phyloP scores from a whole-genome alignment of 2,113 vertebrate genomes.

The Larimichthys crocea region DNA sequence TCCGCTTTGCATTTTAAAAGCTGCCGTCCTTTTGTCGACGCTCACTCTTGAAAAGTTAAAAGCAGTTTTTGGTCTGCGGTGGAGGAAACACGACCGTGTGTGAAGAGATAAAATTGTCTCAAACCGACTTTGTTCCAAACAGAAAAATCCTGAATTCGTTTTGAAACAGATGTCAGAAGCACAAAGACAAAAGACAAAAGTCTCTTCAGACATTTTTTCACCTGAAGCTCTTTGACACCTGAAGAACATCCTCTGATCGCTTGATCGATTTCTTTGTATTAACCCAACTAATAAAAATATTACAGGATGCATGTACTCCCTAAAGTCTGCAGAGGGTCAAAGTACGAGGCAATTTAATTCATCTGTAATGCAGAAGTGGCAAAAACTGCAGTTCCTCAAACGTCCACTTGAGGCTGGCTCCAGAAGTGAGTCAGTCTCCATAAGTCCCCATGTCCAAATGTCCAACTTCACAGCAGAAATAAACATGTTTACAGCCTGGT shows the following conservation, averaged over 20 bases:
- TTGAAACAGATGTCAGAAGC: constrained; percentile 35
- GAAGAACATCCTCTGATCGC: background rate
- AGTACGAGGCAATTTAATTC: too few species aligned
- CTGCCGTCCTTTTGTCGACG: constrained; percentile 49
- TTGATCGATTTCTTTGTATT: constrained; percentile 12
- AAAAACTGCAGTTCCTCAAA: too few species aligned
- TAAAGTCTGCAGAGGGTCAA: background rate
- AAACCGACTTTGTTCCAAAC: constrained; percentile 45
- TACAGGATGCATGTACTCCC: background rate
- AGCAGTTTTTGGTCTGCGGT: constrained; percentile 24
- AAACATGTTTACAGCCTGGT: too few species aligned
- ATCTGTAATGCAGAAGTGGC: too few species aligned
- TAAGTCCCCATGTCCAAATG: too few species aligned
- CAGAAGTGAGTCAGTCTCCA: too few species aligned
- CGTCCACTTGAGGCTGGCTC: too few species aligned
- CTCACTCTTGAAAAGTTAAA: constrained; percentile 62
- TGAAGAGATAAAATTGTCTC: constrained; percentile 62
- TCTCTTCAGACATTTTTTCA: background rate
- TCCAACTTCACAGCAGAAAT: too few species aligned
- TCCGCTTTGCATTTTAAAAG: constrained; percentile 54
- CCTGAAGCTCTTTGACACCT: background rate
- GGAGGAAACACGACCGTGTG: constrained; percentile 52
- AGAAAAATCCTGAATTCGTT: constrained; percentile 46
- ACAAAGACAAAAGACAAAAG: constrained; percentile 47
- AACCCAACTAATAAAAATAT: constrained; percentile 8